Conservation (phyloP, 2,113 vertebrate species). For the Cnemophilus loriae region DNA sequence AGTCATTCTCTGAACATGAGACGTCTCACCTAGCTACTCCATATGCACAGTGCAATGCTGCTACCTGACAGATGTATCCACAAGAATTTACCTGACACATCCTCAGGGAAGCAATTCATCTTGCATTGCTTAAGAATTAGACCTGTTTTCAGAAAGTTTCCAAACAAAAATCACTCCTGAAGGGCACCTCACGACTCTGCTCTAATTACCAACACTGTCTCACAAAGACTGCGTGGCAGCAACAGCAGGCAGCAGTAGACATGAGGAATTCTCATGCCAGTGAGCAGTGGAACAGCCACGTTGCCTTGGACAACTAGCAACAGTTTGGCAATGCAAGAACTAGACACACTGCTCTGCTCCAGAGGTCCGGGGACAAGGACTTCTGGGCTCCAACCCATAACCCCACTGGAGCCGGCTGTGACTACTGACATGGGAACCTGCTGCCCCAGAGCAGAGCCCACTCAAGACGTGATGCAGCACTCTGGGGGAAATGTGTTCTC, state of each 20-base stretch:
- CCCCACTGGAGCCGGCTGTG: not conserved
- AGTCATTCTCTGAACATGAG: not conserved
- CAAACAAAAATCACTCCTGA: not conserved
- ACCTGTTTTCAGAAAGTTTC: not conserved
- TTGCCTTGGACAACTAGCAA: not conserved
- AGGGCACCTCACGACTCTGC: not conserved
- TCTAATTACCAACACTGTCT: not conserved
- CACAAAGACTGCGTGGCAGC: fast-evolving
- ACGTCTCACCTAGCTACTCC: not conserved
- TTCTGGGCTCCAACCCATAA: not conserved
- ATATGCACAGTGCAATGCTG: fast-evolving
- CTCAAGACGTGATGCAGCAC: not conserved
- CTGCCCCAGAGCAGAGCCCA: not conserved
- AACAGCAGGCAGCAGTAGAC: not conserved
- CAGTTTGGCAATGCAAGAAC: not conserved
- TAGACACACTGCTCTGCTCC: not conserved
- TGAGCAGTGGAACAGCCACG: fast-evolving
- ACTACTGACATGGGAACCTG: not conserved
- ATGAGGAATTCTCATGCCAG: not conserved
- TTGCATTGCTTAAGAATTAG: not conserved
- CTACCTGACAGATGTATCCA: not conserved
- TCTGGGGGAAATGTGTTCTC: not conserved
- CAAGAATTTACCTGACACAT: not conserved
- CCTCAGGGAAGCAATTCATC: not conserved
- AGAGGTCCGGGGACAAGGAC: not conserved